A percentile compares a stretch with the other conserved stretches of the same genome.
Evolutionary conservation across 2,113 vertebrate species (phyloP).

Genomic region (Apus apus): DNA sequence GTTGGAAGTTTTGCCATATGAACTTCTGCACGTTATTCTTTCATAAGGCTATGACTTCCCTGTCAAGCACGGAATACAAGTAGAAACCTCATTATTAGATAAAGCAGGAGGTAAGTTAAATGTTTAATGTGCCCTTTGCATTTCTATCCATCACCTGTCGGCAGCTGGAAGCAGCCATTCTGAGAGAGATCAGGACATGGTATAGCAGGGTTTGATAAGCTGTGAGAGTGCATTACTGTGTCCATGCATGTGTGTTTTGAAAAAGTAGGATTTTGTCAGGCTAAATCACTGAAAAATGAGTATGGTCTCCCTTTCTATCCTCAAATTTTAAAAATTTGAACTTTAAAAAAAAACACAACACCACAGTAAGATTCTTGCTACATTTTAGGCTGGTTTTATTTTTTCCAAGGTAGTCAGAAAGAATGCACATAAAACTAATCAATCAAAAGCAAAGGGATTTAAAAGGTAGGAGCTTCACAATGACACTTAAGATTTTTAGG

Average conservation of each 20-base stretch:
- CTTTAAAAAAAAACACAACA: background rate
- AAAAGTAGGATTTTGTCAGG: background rate
- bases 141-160: background rate
- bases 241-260: background rate
- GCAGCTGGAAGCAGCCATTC: background rate
- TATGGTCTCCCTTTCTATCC: accelerated
- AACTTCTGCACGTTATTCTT: background rate
- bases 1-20: background rate
- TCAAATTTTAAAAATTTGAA: background rate
- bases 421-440: background rate
- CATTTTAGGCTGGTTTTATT: background rate
- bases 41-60: background rate
- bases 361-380: accelerated
- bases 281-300: background rate
- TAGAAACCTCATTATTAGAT: background rate
- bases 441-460: background rate
- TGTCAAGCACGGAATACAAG: background rate
- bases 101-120: background rate
- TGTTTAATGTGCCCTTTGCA: background rate
- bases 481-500: background rate
- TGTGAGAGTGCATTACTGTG: background rate
- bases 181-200: background rate
- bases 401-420: background rate
- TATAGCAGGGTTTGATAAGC: background rate
- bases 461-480: background rate